phyloP scores from a whole-genome alignment of 2,888 invertebrate species.

The Drosophila tripunctata region DNA sequence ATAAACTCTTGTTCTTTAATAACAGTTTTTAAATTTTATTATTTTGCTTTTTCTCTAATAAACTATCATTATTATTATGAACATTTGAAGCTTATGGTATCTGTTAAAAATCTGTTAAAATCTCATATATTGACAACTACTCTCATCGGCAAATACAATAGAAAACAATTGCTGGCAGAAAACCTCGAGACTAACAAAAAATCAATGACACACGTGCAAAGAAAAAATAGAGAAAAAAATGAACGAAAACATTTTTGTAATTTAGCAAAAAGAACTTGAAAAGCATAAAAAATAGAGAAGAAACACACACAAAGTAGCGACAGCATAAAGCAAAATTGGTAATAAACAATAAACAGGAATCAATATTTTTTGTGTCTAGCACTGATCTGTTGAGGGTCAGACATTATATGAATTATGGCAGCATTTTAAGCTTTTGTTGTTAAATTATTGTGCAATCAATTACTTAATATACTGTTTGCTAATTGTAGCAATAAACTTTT shows the following conservation, averaged over 20 bases:
- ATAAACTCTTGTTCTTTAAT: too few species aligned
- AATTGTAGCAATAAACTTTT: not conserved
- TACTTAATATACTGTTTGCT: too few species aligned
- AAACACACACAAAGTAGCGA: conserved; percentile 3
- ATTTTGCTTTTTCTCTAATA: too few species aligned
- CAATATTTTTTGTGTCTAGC: conserved; percentile 20
- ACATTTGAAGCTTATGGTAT: too few species aligned
- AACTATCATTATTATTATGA: too few species aligned
- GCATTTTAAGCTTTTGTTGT: too few species aligned
- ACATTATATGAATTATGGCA: conserved; percentile 1
- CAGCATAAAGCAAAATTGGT: conserved; percentile 20
- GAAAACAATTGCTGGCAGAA: not conserved
- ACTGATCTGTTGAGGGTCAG: conserved; percentile 50
- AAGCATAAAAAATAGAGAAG: conserved; percentile 3
- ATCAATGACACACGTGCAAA: conserved; percentile 51
- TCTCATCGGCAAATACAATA: conserved; percentile 1
- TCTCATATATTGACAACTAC: not conserved
- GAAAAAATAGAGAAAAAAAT: conserved; percentile 14
- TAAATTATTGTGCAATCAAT: too few species aligned
- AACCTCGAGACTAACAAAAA: conserved; percentile 19
- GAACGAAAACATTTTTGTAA: not conserved
- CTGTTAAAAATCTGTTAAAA: not conserved
- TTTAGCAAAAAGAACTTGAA: conserved; percentile 19
- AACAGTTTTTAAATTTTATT: too few species aligned
- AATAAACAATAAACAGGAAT: conserved; percentile 38